Base-by-base conservation (phyloP, 2,888 invertebrate species). In the Ormyrus rosae region DNA sequence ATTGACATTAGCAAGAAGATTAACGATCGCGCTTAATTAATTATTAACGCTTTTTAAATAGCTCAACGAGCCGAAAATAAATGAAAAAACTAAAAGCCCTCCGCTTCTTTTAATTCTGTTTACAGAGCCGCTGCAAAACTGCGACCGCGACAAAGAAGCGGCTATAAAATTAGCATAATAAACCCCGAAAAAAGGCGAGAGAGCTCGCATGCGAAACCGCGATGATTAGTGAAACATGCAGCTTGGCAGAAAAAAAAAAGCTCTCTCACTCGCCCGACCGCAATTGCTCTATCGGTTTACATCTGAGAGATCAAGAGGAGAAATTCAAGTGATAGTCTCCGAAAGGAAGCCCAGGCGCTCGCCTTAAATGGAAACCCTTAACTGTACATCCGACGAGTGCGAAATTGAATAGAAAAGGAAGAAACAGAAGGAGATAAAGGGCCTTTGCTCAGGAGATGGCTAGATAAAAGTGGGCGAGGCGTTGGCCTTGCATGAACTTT, bases 401-500 rank as follows among this genome's bases (percentile, higher is more conserved):
- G 51, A 46, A 63, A 73, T 64, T 13, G 55, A 64, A 73, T 55
- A 65, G 46, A 5, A 45, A 45, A 19, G 9, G 13, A 53, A 61
- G 13, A 34, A 19, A 6, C n/a, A 46, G 13, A 50, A 10, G 45
- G 53, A 46, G 34, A 55, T 48, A 2, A 9, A 53, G 55, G 2
- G 10, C 19, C 3, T 50, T 6, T 5, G 11, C 5, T 13, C n/a
- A 50, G 2, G 13, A 46, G 65, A 65, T 5, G 48, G 13, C 2
- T 81, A 82, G 83, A 83, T 86, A 87, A 88, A 88, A 89, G 86
- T 88, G 88, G 88, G 87, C 86, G 88, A 89, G 88, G 88, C 87
- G 85, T 86, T 80, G 88, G 86, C 88, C 88, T 87, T 86, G 82
- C 84, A 83, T 87, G 87, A 88, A 88, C 88, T 89, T 87, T 86